Percentiles rank a stretch among this genome's conserved stretches.
These are phyloP conservation scores for Cydia pomonella DNA, from an alignment of 1,140 invertebrate genomes.

Conservation along the genomic window DNA sequence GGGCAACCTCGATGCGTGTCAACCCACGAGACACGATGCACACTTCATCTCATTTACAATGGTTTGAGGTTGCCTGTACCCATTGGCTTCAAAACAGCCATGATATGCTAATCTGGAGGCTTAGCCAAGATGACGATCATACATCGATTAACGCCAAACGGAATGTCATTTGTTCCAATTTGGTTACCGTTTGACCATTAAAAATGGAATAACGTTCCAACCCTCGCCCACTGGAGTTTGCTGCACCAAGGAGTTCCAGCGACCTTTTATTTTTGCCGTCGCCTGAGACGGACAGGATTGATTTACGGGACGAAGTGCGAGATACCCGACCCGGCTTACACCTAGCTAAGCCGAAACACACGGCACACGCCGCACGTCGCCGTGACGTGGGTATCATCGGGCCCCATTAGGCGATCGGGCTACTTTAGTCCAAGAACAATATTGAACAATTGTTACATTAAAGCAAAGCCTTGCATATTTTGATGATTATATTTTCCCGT, in stretches of 20 bases:
- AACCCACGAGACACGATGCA: too few relatives aligned
- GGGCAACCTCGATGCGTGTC: too few relatives aligned
- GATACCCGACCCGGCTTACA: slow-evolving; percentile 57
- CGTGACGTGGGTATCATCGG: slow-evolving; percentile 58
- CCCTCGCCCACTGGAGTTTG: background rate
- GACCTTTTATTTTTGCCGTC: slow-evolving; percentile 68
- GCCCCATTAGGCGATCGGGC: background rate
- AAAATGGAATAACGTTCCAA: background rate
- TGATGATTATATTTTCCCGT: too few relatives aligned
- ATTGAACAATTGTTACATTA: background rate
- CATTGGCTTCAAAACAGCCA: too few relatives aligned
- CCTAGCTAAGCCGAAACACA: slow-evolving; percentile 66
- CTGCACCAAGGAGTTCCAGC: slow-evolving; percentile 26
- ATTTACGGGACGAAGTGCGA: slow-evolving; percentile 70
- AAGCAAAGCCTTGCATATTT: background rate
- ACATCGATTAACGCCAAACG: too few relatives aligned
- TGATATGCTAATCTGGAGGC: too few relatives aligned
- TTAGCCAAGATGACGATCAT: too few relatives aligned
- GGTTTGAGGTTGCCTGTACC: too few relatives aligned
- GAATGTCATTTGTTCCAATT: too few relatives aligned
- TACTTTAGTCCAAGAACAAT: background rate
- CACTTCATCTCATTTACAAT: too few relatives aligned
- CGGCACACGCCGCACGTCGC: slow-evolving; percentile 47
- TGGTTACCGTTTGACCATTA: too few relatives aligned
- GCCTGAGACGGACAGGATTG: slow-evolving; percentile 63